phyloP scores from a whole-genome alignment of 2,888 invertebrate genomes.

The Petrolisthes manimaculis region DNA sequence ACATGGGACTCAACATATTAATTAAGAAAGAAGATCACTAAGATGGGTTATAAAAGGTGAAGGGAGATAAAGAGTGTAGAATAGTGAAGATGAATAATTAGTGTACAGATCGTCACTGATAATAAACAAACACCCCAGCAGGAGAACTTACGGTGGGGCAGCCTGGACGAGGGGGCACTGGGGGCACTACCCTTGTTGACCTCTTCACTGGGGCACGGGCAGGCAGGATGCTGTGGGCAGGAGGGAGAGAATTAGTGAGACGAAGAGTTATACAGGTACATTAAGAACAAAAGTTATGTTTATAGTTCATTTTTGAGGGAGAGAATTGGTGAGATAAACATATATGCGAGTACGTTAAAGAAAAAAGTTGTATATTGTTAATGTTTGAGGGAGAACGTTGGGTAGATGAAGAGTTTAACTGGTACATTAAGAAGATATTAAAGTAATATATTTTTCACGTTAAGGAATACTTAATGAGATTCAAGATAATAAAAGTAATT shows the following conservation, averaged over 20 bases:
- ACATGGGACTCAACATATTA: not conserved
- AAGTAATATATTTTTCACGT: not conserved
- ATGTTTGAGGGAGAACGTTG: not conserved
- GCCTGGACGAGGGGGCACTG: conserved; percentile 27
- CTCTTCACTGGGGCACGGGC: conserved; percentile 20
- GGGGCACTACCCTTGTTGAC: conserved; percentile 28
- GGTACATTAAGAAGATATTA: no score
- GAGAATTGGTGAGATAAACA: not conserved
- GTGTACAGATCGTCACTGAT: not conserved
- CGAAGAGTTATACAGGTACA: not conserved
- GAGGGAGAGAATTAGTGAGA: not conserved
- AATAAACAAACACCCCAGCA: no score
- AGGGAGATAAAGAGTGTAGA: not conserved
- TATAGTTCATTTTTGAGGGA: not conserved
- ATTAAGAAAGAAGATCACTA: not conserved
- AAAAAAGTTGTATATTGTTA: not conserved
- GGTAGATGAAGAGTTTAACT: not conserved
- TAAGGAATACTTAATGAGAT: no score
- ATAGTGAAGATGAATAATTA: not conserved
- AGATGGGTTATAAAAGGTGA: not conserved
- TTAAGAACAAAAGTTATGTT: not conserved
- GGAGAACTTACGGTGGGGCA: conserved; percentile 36
- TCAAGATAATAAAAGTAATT: not conserved
- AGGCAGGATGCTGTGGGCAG: conserved; percentile 21
- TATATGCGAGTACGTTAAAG: not conserved